Conservation (phyloP, 2,113 vertebrate genomes). For the Sander vitreus region DNA sequence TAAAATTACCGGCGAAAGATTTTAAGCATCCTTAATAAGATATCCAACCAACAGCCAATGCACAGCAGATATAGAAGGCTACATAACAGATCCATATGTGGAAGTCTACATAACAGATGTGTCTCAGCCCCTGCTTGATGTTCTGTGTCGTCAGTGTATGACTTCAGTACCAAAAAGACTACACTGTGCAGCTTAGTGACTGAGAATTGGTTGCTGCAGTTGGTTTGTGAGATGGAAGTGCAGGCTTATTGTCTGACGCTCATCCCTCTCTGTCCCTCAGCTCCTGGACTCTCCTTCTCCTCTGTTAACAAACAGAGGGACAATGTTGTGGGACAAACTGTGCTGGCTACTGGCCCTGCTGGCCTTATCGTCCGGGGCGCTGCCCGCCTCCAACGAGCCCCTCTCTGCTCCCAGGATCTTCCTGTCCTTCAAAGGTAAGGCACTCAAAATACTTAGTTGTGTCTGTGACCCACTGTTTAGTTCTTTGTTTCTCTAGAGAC, state of each 20-base stretch:
- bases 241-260: constrained; percentile 35
- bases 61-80: neutral
- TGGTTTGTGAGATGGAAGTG: constrained; percentile 24
- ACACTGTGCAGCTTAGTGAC: constrained; percentile 1
- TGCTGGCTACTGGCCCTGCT: constrained; percentile 80
- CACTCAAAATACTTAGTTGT: constrained; percentile 13
- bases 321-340: constrained; percentile 78
- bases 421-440: constrained; percentile 88
- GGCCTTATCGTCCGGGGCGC: constrained; percentile 71
- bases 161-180: neutral
- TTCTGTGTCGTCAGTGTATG: neutral
- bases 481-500: constrained; percentile 14
- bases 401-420: constrained; percentile 85
- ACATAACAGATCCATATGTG: neutral
- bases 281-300: constrained; percentile 57
- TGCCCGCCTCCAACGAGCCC: constrained; percentile 71
- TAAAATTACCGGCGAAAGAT: neutral
- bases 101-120: neutral
- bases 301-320: constrained; percentile 73
- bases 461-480: constrained; percentile 26
- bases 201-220: neutral
- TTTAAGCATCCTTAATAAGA: constrained; percentile 2
- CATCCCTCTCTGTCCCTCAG: constrained; percentile 63
- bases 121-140: neutral
- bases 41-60: neutral